Base-by-base conservation (phyloP, 64 coral and sea anemone genomes). In the Catalaphyllia jardinei region DNA sequence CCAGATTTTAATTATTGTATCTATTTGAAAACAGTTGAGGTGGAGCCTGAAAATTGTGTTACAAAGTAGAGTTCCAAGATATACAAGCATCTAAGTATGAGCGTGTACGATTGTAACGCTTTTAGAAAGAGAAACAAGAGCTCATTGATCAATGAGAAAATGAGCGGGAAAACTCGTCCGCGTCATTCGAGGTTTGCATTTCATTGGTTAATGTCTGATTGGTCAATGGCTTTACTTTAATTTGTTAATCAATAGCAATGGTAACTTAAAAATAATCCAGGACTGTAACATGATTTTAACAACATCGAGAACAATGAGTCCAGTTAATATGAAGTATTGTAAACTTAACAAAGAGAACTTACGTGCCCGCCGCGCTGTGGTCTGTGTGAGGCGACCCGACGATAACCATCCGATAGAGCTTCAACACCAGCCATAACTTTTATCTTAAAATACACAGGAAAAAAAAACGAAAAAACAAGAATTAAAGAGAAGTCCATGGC, bases 301-400 rank as follows among this genome's bases (percentile, higher is more conserved):
- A 16, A 16, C 11, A 57, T 57, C 54, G 15, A 57, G 15, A 69
- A 69, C 1, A 20, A 65, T 8, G 0, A 8, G 24, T 69, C 65
- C 22, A n/a, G 22, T 67, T 67, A 4, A n/a, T 24, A 22, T 24
- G 25, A 11, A 6, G 1, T 69, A 69, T 27, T 27, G 25, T 25
- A 0, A 10, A 67, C 25, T 6, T n/a, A n/a, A 24, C 2, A 22
- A 25, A 67, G 19, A 20, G 1, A 67, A 96, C 94, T 86, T 93
- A 96, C 94, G 80, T 86, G 93, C 81, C 94, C 91, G 6, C 94
- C 94, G 29, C 91, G 91, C 2, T 83, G 74, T 22, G 94, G 94
- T 19, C 94, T 89, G 88, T 93, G 93, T 12, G 91, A 89, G 3
- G 94, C 87, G 29, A 96, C 79, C 80, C 79, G 87, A 18, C 79